These are phyloP conservation scores for Melangyna quadrimaculata DNA, from an alignment of 2,888 invertebrate genomes.

Conservation along the genomic window DNA sequence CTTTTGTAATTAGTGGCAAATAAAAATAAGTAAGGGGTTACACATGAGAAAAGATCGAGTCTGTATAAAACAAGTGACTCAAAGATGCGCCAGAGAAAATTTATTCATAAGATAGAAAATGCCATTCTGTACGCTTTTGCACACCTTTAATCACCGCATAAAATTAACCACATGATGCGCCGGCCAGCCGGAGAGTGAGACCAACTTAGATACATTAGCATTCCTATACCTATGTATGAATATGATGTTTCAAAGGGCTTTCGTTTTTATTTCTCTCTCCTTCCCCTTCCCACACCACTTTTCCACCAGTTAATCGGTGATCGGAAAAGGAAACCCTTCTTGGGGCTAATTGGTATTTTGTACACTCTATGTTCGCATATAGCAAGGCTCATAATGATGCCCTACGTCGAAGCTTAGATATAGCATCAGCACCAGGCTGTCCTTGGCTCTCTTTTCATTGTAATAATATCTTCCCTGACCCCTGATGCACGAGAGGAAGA, in stretches of 20 bases:
- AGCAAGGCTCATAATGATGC: conserved; percentile 25
- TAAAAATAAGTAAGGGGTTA: neutral
- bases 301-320: conserved; percentile 53
- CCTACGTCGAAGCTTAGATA: conserved; percentile 18
- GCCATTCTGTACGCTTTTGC: conserved; percentile 65
- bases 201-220: conserved; percentile 4
- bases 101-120: conserved; percentile 56
- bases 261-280: neutral
- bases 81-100: conserved; percentile 41
- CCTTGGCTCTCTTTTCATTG: neutral
- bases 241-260: conserved; percentile 10
- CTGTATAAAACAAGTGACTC: neutral
- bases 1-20: conserved; percentile 62
- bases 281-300: neutral
- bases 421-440: too few relatives aligned
- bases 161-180: conserved; percentile 66
- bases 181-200: conserved; percentile 20
- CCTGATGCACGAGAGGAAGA: neutral
- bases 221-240: neutral
- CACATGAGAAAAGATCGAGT: neutral
- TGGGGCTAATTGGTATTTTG: conserved; percentile 67
- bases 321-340: conserved; percentile 72
- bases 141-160: conserved; percentile 70
- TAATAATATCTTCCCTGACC: too few relatives aligned
- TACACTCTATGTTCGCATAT: conserved; percentile 36